phyloP scores from a whole-genome alignment of 2,888 invertebrate genomes.

The Pollenia griseotomentosa region DNA sequence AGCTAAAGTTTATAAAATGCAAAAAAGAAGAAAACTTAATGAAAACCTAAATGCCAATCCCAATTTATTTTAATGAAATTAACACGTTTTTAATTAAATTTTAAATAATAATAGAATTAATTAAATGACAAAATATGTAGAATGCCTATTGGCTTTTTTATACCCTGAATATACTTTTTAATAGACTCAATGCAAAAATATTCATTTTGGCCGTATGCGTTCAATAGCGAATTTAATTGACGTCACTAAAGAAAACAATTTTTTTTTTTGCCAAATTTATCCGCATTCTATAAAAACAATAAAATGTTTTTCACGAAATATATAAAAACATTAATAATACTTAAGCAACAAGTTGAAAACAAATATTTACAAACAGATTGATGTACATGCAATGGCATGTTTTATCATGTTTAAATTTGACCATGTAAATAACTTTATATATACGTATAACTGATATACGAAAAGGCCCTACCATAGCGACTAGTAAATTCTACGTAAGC shows the following conservation, averaged over 20 bases:
- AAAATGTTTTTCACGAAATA: slow-evolving; percentile 22
- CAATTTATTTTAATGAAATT: slow-evolving; percentile 13
- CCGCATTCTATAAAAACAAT: slow-evolving; percentile 44
- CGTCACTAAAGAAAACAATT: slow-evolving; percentile 60
- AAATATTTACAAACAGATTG: background rate
- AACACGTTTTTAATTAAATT: background rate
- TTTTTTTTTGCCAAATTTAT: slow-evolving; percentile 43
- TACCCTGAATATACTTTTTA: background rate
- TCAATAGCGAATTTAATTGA: slow-evolving; percentile 57
- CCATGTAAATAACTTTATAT: background rate
- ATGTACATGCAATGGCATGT: background rate
- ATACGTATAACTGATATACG: background rate
- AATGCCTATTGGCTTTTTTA: background rate
- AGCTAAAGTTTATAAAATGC: too few relatives aligned
- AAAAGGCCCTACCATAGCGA: background rate
- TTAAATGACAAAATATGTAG: slow-evolving; percentile 2
- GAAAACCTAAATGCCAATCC: background rate
- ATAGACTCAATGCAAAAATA: background rate
- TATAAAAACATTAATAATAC: slow-evolving; percentile 27
- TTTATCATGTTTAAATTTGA: background rate
- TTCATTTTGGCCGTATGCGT: slow-evolving; percentile 17
- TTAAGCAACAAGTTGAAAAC: slow-evolving; percentile 43
- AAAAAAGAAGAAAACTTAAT: background rate
- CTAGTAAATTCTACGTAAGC: too few relatives aligned
- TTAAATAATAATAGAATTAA: background rate